phyloP scores from a whole-genome alignment of 2,888 invertebrate genomes.

The Malachius bipustulatus region DNA sequence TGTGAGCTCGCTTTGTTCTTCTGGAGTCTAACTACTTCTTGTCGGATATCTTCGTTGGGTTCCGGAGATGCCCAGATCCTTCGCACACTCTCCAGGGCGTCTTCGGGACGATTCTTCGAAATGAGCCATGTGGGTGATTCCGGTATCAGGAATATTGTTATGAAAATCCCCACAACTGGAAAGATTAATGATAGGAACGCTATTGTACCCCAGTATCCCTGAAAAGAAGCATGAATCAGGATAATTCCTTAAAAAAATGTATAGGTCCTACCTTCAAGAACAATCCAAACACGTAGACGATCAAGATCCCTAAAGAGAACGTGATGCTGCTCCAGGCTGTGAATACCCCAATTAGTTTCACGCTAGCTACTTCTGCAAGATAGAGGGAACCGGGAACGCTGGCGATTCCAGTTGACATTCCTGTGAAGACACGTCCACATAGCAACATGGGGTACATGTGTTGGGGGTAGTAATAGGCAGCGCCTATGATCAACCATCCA shows the following conservation, averaged over 20 bases:
- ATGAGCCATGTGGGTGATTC: conserved; percentile 46
- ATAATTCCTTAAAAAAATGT: not conserved
- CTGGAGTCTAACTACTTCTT: conserved; percentile 28
- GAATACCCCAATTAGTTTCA: conserved; percentile 39
- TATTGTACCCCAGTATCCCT: conserved; percentile 37
- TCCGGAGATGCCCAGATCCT: conserved; percentile 33
- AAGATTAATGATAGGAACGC: conserved; percentile 36
- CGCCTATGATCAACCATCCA: conserved; percentile 42
- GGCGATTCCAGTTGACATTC: conserved; percentile 41
- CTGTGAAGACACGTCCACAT: conserved; percentile 39
- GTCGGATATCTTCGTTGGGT: conserved; percentile 22
- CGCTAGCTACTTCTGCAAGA: conserved; percentile 40
- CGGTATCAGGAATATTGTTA: conserved; percentile 36
- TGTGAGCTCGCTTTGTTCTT: conserved; percentile 19
- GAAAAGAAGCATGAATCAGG: not conserved
- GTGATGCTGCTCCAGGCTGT: conserved; percentile 45
- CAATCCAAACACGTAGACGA: conserved; percentile 42
- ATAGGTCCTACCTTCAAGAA: conserved; percentile 36
- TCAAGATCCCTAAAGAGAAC: conserved; percentile 41
- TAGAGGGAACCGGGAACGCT: conserved; percentile 45
- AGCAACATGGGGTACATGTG: conserved; percentile 33
- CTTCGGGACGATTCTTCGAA: conserved; percentile 36
- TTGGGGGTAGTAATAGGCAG: conserved; percentile 28
- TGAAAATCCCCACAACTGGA: conserved; percentile 35
- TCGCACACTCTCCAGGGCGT: conserved; percentile 37